Evolutionary conservation across 2,888 invertebrate genomes (phyloP).

Genomic region (Lepidochrysops patricia): DNA sequence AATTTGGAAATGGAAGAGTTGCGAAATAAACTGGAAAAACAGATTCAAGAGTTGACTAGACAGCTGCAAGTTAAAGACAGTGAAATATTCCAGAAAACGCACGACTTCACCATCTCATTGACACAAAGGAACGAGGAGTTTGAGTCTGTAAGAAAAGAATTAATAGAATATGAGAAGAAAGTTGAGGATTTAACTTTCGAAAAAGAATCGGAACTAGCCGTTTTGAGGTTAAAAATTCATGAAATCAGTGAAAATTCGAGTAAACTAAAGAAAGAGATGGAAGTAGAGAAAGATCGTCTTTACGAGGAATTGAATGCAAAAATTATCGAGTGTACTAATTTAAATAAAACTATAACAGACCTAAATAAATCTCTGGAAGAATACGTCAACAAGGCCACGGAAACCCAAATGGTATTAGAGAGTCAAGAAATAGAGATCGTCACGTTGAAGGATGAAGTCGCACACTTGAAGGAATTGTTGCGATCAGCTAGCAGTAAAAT

Average conservation of each 20-base stretch:
- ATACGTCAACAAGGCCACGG: conserved; percentile 68
- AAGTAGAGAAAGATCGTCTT: conserved; percentile 42
- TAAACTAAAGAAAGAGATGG: conserved; percentile 36
- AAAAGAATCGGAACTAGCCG: conserved; percentile 71
- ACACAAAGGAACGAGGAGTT: conserved; percentile 57
- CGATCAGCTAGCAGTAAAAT: conserved; percentile 47
- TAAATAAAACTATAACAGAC: conserved; percentile 68
- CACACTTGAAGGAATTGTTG: conserved; percentile 43
- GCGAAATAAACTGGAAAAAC: conserved; percentile 32
- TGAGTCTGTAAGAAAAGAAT: conserved; percentile 52
- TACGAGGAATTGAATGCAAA: conserved; percentile 53
- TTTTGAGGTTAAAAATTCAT: conserved; percentile 67
- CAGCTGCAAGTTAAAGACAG: conserved; percentile 50
- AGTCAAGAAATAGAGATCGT: conserved; percentile 83
- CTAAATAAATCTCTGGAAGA: conserved; percentile 69
- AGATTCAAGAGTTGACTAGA: conserved; percentile 40
- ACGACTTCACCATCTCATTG: conserved; percentile 47
- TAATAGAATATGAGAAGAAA: conserved; percentile 57
- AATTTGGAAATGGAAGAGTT: conserved; percentile 38
- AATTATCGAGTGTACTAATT: conserved; percentile 61
- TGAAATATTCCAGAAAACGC: conserved; percentile 57
- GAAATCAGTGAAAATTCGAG: conserved; percentile 53
- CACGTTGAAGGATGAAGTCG: conserved; percentile 79
- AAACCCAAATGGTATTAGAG: conserved; percentile 77
- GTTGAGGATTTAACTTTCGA: conserved; percentile 65